Conservation (phyloP, 2,888 invertebrate genomes). For the Scaeva pyrastri region DNA sequence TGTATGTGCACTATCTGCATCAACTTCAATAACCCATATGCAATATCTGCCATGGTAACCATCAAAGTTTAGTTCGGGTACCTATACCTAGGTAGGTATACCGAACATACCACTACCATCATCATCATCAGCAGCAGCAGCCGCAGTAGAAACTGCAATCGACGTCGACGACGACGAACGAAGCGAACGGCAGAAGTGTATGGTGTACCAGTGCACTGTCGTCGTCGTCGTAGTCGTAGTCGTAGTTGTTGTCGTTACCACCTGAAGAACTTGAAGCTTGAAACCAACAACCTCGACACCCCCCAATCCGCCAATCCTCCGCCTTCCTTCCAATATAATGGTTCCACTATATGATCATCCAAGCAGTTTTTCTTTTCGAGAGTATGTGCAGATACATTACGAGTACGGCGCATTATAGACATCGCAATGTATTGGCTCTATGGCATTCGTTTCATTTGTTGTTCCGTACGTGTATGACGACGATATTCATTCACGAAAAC, state of each 20-base stretch:
- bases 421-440: slow-evolving; percentile 63
- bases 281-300: slow-evolving; percentile 35
- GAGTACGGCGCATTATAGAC: slow-evolving; percentile 41
- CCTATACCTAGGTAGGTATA: neutral
- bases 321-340: slow-evolving; percentile 5
- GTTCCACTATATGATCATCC: slow-evolving; percentile 74
- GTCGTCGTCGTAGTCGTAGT: too few relatives aligned
- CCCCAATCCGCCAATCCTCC: slow-evolving; percentile 8
- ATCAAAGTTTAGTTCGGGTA: slow-evolving; percentile 61
- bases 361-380: slow-evolving; percentile 67
- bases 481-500: slow-evolving; percentile 76
- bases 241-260: slow-evolving; percentile 53
- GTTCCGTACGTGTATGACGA: slow-evolving; percentile 65
- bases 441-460: slow-evolving; percentile 68
- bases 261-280: slow-evolving; percentile 74
- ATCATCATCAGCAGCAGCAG: slow-evolving; percentile 38
- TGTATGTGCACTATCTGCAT: slow-evolving; percentile 73
- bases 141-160: neutral
- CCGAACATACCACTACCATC: slow-evolving; percentile 46
- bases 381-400: slow-evolving; percentile 59
- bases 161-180: slow-evolving; percentile 5
- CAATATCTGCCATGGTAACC: slow-evolving; percentile 55
- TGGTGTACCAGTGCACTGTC: slow-evolving; percentile 13
- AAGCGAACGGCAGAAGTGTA: neutral
- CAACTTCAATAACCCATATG: slow-evolving; percentile 75